Evolutionary conservation across 2,888 invertebrate species (phyloP).

Genomic region (Brachylomia viminalis): DNA sequence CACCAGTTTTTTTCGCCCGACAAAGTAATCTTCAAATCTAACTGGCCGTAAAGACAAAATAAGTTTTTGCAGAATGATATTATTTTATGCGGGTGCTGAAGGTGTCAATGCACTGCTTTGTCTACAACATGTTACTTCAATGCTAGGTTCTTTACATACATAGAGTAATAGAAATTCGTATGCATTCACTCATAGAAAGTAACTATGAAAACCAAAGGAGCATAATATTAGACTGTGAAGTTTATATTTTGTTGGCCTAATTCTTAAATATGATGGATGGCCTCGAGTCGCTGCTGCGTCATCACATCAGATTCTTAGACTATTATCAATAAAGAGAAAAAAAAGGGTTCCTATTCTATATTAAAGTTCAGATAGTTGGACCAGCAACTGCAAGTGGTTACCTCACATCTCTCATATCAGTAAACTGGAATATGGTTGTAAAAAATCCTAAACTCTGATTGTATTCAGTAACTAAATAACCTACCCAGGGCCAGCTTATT

Average conservation of each 20-base stretch:
- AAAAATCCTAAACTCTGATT: not conserved
- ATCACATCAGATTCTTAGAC: not conserved
- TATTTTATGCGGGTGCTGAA: conserved; percentile 60
- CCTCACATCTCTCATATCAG: not conserved
- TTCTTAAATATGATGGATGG: not conserved
- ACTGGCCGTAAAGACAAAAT: conserved; percentile 84
- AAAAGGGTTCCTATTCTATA: not conserved
- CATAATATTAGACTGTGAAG: conserved; percentile 1
- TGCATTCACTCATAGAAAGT: conserved; percentile 23
- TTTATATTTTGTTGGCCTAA: not conserved
- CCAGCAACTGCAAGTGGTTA: not conserved
- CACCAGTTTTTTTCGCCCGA: conserved; percentile 79
- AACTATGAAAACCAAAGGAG: conserved; percentile 19
- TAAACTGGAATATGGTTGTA: not conserved
- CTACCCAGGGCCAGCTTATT: too few relatives aligned
- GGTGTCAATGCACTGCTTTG: conserved; percentile 67
- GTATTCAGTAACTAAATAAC: not conserved
- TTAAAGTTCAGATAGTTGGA: not conserved
- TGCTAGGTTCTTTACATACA: conserved; percentile 9
- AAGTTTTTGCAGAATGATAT: conserved; percentile 69
- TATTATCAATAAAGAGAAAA: not conserved
- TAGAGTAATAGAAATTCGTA: conserved; percentile 20
- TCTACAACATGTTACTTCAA: conserved; percentile 20
- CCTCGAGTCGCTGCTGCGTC: not conserved
- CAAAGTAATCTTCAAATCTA: conserved; percentile 83